Evolutionary conservation across 2,113 vertebrate species (phyloP).

Genomic region (Ammodramus savannarum): DNA sequence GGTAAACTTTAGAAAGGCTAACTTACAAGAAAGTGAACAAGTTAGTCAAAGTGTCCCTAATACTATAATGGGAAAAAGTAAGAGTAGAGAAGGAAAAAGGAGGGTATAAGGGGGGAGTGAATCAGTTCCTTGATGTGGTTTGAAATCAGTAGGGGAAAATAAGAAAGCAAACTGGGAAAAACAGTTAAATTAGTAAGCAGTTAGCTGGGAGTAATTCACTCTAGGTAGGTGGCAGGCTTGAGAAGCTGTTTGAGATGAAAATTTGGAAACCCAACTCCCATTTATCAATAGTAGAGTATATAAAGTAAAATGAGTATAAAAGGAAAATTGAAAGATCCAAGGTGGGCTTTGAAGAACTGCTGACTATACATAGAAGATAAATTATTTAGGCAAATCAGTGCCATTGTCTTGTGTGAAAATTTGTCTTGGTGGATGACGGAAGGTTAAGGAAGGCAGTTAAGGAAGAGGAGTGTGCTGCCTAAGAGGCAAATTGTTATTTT

Average conservation of each 20-base stretch:
- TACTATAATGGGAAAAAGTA: background rate
- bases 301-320: background rate
- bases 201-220: background rate
- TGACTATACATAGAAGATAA: background rate
- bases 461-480: background rate
- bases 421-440: background rate
- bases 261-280: background rate
- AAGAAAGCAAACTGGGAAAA: background rate
- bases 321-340: background rate
- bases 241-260: slow-evolving; percentile 2
- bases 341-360: slow-evolving; percentile 6
- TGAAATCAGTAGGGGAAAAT: background rate
- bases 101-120: background rate
- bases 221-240: background rate
- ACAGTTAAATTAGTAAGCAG: background rate
- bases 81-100: background rate
- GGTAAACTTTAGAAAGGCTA: background rate
- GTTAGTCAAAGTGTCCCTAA: background rate
- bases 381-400: background rate
- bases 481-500: background rate
- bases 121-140: background rate
- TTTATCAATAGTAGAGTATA: background rate
- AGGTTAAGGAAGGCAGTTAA: background rate
- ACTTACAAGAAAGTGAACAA: background rate
- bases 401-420: slow-evolving; percentile 9